phyloP scores from a whole-genome alignment of 2,113 vertebrate species.

The Labeo rohita region DNA sequence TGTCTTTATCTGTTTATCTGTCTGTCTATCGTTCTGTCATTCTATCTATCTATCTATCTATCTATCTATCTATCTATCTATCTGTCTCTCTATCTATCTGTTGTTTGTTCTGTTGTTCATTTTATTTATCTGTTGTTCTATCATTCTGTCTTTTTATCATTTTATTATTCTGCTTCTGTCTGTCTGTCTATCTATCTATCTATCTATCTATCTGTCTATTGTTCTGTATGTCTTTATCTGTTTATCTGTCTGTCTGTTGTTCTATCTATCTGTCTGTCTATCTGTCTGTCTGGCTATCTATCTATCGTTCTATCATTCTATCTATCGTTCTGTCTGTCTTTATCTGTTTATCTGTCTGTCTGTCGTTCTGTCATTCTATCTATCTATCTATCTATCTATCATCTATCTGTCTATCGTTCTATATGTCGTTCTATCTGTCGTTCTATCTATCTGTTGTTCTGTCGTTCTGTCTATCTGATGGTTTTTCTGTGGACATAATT shows the following conservation, averaged over 20 bases:
- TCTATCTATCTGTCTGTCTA: background rate
- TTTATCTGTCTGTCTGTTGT: background rate
- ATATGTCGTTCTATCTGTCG: background rate
- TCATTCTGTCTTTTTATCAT: background rate
- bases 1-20: no score
- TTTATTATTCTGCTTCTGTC: background rate
- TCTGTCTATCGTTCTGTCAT: no score
- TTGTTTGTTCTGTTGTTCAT: background rate
- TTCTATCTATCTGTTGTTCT: background rate
- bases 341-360: background rate
- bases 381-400: background rate
- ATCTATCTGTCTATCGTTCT: background rate
- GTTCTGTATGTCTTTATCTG: no score
- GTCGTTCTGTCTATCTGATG: background rate
- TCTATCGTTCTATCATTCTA: background rate
- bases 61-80: no score
- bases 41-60: no score
- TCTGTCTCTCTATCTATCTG: no score
- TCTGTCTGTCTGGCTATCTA: background rate
- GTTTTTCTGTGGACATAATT: background rate
- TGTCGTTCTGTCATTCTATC: background rate
- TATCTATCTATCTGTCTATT: no score
- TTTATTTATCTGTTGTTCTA: background rate
- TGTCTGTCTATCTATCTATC: no score
- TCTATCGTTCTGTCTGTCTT: background rate